phyloP scores from a whole-genome alignment of 1,140 invertebrate genomes.

The Drosophila guanche region DNA sequence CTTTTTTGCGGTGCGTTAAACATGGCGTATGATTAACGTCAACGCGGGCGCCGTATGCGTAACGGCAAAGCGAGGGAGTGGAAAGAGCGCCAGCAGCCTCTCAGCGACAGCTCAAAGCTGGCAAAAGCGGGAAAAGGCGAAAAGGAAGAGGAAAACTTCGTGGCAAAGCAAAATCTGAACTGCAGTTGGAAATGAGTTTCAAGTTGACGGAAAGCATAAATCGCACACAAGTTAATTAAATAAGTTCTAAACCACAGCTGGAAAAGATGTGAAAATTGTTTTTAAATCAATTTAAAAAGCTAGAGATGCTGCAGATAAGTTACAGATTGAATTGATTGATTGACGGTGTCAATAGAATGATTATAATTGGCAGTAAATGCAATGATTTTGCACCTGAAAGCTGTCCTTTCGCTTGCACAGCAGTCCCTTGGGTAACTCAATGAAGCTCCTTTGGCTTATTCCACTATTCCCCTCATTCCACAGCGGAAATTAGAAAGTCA shows the following conservation, averaged over 20 bases:
- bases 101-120: slow-evolving; percentile 38
- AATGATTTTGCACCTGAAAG: no score
- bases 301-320: slow-evolving; percentile 8
- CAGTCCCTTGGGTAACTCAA: neutral
- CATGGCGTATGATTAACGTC: slow-evolving; percentile 81
- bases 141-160: slow-evolving; percentile 30
- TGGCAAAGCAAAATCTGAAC: slow-evolving; percentile 40
- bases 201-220: slow-evolving; percentile 34
- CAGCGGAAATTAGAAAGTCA: slow-evolving; percentile 36
- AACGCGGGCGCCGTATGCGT: slow-evolving; percentile 69
- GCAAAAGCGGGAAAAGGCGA: slow-evolving; percentile 21
- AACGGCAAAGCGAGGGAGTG: slow-evolving; percentile 20
- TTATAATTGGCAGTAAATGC: no score
- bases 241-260: slow-evolving; percentile 22
- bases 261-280: neutral
- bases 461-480: no score
- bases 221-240: slow-evolving; percentile 46
- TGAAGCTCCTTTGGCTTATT: slow-evolving; percentile 6
- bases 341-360: no score
- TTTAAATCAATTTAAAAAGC: slow-evolving; percentile 15
- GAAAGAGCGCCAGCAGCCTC: slow-evolving; percentile 16
- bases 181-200: slow-evolving; percentile 52
- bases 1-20: slow-evolving; percentile 65
- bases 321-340: neutral
- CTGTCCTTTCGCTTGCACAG: no score